A percentile compares a stretch with the other conserved stretches of the same genome.
These are phyloP conservation scores for Eupithecia exiguata DNA, from an alignment of 2,888 invertebrate genomes.

Conservation along the genomic window DNA sequence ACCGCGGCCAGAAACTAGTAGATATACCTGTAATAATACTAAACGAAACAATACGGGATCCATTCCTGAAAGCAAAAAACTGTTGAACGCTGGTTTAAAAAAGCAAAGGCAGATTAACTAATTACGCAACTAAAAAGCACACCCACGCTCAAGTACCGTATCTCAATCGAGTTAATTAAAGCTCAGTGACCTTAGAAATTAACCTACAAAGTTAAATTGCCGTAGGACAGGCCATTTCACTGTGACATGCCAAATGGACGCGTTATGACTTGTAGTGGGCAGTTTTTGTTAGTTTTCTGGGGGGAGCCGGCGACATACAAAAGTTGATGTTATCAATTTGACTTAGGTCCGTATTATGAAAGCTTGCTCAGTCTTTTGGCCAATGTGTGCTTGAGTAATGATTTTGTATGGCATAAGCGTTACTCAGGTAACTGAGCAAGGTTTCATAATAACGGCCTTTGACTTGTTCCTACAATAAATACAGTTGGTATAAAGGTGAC, in stretches of 20 bases:
- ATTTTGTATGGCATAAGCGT: no score
- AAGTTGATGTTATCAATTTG: background rate
- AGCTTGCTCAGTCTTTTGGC: no score
- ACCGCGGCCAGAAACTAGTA: no score
- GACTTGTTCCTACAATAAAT: background rate
- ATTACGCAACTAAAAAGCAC: conserved; percentile 19
- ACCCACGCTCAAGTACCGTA: conserved; percentile 15
- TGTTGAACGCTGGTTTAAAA: background rate
- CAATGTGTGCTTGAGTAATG: no score
- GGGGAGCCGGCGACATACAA: background rate
- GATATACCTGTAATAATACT: no score
- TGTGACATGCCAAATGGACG: conserved; percentile 45
- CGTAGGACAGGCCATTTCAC: conserved; percentile 40
- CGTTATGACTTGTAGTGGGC: conserved; percentile 36
- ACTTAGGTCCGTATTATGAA: no score
- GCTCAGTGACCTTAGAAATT: conserved; percentile 33
- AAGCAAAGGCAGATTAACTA: conserved; percentile 9
- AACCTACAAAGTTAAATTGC: conserved; percentile 45
- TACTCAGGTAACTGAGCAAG: no score
- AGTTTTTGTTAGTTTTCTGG: conserved; percentile 6
- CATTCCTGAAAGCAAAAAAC: background rate
- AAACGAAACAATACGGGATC: background rate
- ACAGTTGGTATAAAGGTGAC: background rate
- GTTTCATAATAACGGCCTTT: background rate
- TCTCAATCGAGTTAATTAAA: conserved; percentile 33